These are phyloP conservation scores for Cygnus olor DNA, from an alignment of 2,797 vertebrate genomes.

Conservation along the genomic window DNA sequence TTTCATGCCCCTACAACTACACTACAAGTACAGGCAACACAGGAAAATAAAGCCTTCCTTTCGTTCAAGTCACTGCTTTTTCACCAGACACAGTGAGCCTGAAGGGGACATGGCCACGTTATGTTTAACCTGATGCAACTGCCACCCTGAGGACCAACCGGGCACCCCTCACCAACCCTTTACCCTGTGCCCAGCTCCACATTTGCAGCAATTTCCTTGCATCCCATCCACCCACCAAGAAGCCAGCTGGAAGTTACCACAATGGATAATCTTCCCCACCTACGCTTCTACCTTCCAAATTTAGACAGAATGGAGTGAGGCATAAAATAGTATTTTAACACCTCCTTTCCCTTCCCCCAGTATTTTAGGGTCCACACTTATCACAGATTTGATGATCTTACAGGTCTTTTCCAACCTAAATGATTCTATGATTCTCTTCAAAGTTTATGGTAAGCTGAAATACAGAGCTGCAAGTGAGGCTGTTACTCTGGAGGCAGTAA, in stretches of 20 bases:
- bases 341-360: background rate
- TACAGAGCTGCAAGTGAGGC: background rate
- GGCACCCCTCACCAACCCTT: too few relatives aligned
- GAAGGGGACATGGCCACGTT: accelerated
- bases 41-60: background rate
- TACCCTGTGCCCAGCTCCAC: background rate
- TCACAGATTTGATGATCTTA: background rate
- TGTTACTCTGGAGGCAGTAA: background rate
- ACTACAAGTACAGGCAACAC: background rate
- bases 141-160: background rate
- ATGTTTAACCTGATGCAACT: accelerated
- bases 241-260: background rate
- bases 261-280: background rate
- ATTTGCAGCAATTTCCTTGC: background rate
- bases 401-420: background rate
- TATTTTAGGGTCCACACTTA: background rate
- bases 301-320: background rate
- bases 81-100: background rate
- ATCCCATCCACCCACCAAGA: too few relatives aligned
- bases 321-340: background rate
- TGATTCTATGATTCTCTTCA: background rate
- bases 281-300: background rate
- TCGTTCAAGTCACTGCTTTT: background rate
- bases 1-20: accelerated
- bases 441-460: background rate